These are phyloP conservation scores for Perccottus glenii DNA, from an alignment of 2,113 vertebrate genomes.

Conservation along the genomic window DNA sequence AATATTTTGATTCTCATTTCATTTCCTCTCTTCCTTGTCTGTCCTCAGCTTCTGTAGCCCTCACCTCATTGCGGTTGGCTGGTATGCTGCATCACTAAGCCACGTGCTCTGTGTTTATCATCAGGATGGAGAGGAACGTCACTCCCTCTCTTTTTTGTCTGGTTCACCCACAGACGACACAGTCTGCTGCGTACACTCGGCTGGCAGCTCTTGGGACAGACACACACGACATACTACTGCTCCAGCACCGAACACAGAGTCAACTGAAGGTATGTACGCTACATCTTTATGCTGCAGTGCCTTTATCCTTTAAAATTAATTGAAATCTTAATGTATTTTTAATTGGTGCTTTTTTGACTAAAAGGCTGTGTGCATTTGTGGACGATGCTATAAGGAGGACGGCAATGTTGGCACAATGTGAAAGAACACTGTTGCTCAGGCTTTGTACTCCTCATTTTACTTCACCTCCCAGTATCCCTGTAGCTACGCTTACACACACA, in stretches of 20 bases:
- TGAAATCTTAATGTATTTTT: not conserved
- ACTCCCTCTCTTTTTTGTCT: conserved; percentile 31
- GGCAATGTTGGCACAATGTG: conserved; percentile 35
- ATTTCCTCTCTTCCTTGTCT: conserved; percentile 28
- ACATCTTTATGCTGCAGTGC: not conserved
- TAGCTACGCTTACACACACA: conserved; percentile 13
- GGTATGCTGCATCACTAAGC: conserved; percentile 74
- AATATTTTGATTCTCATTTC: not conserved
- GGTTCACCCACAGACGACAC: conserved; percentile 21
- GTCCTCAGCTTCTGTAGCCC: conserved; percentile 4
- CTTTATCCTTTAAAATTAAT: not conserved
- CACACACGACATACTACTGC: conserved; percentile 29
- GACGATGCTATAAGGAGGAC: conserved; percentile 41
- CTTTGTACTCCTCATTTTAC: conserved; percentile 41
- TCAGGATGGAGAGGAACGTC: conserved; percentile 55
- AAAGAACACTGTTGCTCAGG: conserved; percentile 43
- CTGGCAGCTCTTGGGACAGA: conserved; percentile 15
- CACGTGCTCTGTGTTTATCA: conserved; percentile 84
- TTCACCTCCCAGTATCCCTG: conserved; percentile 1
- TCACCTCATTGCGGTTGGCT: conserved; percentile 21
- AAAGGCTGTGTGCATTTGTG: not conserved
- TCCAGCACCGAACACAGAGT: conserved; percentile 32
- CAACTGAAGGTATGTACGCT: conserved; percentile 11
- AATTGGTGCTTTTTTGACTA: not conserved
- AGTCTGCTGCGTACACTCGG: conserved; percentile 9